phyloP scores from a whole-genome alignment of 2,797 vertebrate genomes.

The Ctenosaura bakeri region DNA sequence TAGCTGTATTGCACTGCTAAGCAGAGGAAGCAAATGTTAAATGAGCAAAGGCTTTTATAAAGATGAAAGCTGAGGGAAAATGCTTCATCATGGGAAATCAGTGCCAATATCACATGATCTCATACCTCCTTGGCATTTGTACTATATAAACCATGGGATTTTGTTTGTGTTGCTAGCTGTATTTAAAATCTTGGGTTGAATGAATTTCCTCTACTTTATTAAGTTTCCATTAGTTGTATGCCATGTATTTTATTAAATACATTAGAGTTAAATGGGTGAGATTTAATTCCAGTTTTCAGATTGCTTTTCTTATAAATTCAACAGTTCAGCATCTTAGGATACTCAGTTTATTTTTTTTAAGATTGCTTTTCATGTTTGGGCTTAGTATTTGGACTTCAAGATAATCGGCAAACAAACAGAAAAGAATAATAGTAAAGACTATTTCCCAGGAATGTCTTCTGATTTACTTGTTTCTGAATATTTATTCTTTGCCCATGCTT shows the following conservation, averaged over 20 bases:
- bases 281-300: conserved; percentile 1
- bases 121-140: conserved; percentile 52
- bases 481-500: neutral
- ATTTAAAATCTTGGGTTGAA: conserved; percentile 48
- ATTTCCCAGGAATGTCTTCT: neutral
- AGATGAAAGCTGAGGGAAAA: conserved; percentile 61
- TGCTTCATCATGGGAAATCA: conserved; percentile 70
- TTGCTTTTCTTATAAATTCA: neutral
- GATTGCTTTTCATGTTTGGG: neutral
- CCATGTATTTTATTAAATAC: neutral
- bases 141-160: conserved; percentile 32
- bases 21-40: conserved; percentile 55
- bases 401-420: neutral
- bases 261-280: neutral
- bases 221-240: neutral
- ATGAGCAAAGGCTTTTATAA: conserved; percentile 62
- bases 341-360: neutral
- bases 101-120: conserved; percentile 60
- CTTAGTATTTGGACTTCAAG: neutral
- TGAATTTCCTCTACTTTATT: neutral
- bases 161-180: conserved; percentile 39
- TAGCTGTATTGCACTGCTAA: conserved; percentile 45
- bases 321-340: neutral
- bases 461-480: neutral
- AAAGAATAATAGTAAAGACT: neutral